These are phyloP conservation scores for Pristiophorus japonicus DNA, from an alignment of 2,113 vertebrate species.

Conservation along the genomic window DNA sequence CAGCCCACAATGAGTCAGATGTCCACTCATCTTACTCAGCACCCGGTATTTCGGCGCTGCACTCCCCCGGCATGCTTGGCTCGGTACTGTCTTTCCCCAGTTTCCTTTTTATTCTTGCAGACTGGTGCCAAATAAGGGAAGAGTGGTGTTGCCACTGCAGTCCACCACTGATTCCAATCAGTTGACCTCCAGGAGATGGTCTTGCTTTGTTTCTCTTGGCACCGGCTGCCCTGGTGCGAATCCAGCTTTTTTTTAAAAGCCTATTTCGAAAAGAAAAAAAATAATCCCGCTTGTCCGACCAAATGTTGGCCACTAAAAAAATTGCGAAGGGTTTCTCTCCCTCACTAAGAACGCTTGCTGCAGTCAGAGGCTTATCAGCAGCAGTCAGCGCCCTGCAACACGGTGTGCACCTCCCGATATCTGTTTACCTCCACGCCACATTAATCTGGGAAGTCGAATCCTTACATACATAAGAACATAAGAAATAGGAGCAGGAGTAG, in stretches of 20 bases:
- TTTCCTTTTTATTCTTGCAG: background rate
- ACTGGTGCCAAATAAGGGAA: no score
- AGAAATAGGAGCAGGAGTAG: no score
- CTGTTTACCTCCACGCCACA: background rate
- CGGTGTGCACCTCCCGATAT: background rate
- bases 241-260: no score
- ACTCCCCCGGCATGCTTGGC: background rate
- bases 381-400: background rate
- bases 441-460: background rate
- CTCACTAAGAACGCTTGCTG: background rate
- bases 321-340: background rate
- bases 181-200: background rate
- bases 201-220: background rate
- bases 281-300: no score
- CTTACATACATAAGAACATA: no score
- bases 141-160: background rate
- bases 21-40: background rate
- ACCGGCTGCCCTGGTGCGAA: no score
- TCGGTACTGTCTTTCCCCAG: background rate
- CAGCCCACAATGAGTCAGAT: background rate
- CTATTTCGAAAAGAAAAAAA: no score
- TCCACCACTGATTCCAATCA: background rate
- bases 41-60: background rate
- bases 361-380: background rate
- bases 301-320: no score